Percentiles rank a stretch among this genome's conserved stretches.
Conservation (phyloP, 2,888 invertebrate species). For the Lithophane leautieri region DNA sequence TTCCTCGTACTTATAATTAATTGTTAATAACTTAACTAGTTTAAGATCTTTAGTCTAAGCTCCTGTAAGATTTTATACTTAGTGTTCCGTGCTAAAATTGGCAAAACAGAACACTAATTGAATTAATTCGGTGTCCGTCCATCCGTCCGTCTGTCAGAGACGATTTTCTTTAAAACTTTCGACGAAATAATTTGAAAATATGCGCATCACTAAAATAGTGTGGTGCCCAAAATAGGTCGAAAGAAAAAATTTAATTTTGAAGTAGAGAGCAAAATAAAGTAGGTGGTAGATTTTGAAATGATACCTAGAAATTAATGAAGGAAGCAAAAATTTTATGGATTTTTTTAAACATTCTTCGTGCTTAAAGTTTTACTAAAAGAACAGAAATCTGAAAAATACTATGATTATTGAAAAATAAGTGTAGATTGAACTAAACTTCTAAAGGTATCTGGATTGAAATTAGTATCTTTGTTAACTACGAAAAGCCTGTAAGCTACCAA, state of each 20-base stretch:
- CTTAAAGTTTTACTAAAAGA: background rate
- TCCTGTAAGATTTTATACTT: constrained; percentile 63
- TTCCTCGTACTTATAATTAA: constrained; percentile 37
- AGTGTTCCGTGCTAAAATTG: constrained; percentile 21
- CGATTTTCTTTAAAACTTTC: background rate
- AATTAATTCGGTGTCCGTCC: background rate
- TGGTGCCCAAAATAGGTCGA: background rate
- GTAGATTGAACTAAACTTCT: background rate
- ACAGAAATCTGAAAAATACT: background rate
- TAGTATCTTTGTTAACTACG: background rate
- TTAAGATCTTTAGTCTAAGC: constrained; percentile 53
- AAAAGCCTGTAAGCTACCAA: no score
- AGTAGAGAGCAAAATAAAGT: background rate
- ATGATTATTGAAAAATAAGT: background rate
- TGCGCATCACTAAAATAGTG: no score
- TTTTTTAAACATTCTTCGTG: background rate
- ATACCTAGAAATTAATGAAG: background rate
- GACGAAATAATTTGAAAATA: background rate
- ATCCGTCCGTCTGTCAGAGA: background rate
- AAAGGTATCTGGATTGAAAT: background rate
- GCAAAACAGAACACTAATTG: background rate
- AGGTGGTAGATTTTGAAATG: background rate
- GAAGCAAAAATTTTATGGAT: background rate
- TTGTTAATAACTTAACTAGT: constrained; percentile 66
- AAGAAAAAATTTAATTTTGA: background rate